A percentile compares a stretch with the other conserved stretches of the same genome.
phyloP scores from a whole-genome alignment of 2,113 vertebrate genomes.

The Coptodon rendalli region DNA sequence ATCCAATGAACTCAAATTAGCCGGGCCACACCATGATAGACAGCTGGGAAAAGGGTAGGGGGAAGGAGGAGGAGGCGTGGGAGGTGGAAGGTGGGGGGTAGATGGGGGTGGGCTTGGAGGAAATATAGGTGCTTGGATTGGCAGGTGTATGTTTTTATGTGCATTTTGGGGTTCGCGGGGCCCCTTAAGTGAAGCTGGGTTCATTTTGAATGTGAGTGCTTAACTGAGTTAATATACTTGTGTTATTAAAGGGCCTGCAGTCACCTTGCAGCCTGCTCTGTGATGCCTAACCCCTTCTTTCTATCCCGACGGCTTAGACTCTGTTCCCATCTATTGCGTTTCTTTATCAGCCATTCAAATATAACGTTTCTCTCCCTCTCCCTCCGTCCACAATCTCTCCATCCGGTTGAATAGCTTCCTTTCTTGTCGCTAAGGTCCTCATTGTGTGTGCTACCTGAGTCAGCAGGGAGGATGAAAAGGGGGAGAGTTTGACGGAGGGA shows the following conservation, averaged over 20 bases:
- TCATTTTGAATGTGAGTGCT: conserved; percentile 61
- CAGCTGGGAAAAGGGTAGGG: conserved; percentile 44
- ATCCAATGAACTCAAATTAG: conserved; percentile 76
- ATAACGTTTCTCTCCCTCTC: conserved; percentile 25
- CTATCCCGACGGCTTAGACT: conserved; percentile 41
- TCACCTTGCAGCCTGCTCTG: conserved; percentile 40
- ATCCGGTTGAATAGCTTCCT: conserved; percentile 52
- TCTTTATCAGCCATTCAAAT: conserved; percentile 64
- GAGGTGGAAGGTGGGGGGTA: neutral
- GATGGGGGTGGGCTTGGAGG: neutral
- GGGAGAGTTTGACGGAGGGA: conserved; percentile 22
- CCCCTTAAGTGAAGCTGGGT: conserved; percentile 46
- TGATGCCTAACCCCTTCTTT: conserved; percentile 15
- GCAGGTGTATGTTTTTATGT: conserved; percentile 57
- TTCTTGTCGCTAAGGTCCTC: conserved; percentile 50
- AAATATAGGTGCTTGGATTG: conserved; percentile 41
- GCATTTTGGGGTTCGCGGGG: conserved; percentile 53
- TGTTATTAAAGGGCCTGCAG: conserved; percentile 62
- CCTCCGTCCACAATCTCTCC: conserved; percentile 36
- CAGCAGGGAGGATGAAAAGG: conserved; percentile 67
- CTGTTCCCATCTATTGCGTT: conserved; percentile 46
- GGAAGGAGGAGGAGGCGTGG: neutral
- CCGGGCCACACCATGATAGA: conserved; percentile 63
- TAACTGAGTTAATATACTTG: conserved; percentile 65
- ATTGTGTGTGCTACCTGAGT: conserved; percentile 71